These are phyloP conservation scores for Aptenodytes forsteri DNA, from an alignment of 2,113 vertebrate genomes.

Conservation along the genomic window DNA sequence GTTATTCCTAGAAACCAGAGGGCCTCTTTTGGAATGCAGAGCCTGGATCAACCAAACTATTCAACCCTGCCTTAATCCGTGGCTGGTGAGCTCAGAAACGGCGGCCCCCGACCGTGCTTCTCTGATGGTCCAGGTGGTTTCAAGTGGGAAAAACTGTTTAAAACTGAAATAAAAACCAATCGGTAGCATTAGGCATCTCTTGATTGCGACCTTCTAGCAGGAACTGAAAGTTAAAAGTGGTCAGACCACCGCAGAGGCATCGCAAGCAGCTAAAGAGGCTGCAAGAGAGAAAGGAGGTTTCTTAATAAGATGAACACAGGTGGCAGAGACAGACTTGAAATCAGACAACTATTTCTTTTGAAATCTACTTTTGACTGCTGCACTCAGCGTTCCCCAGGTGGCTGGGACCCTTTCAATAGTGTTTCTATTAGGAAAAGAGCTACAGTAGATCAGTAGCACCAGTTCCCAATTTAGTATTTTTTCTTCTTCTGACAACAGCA, in stretches of 20 bases:
- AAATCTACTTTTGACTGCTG: slow-evolving; percentile 34
- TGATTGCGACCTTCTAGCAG: not conserved
- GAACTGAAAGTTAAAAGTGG: not conserved
- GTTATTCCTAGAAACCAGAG: not conserved
- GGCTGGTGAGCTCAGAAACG: not conserved
- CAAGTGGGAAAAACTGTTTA: not conserved
- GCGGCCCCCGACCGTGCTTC: not conserved
- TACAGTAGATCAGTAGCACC: not conserved
- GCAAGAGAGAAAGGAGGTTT: not conserved
- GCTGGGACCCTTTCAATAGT: not conserved
- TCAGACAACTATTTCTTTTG: not conserved
- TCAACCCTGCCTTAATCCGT: not conserved
- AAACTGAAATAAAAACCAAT: not conserved
- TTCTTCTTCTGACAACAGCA: not conserved
- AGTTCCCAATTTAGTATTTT: not conserved
- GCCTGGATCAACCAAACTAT: not conserved
- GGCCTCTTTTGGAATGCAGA: not conserved
- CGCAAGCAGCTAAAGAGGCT: not conserved
- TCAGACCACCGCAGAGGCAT: not conserved
- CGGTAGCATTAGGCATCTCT: not conserved
- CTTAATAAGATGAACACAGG: slow-evolving; percentile 15
- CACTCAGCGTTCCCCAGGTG: slow-evolving; percentile 21
- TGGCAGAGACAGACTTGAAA: slow-evolving; percentile 4
- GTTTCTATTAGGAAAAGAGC: not conserved
- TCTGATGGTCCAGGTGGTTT: not conserved